Evolutionary conservation across 2,888 invertebrate species (phyloP).

Genomic region (Drosophila gaucha): DNA sequence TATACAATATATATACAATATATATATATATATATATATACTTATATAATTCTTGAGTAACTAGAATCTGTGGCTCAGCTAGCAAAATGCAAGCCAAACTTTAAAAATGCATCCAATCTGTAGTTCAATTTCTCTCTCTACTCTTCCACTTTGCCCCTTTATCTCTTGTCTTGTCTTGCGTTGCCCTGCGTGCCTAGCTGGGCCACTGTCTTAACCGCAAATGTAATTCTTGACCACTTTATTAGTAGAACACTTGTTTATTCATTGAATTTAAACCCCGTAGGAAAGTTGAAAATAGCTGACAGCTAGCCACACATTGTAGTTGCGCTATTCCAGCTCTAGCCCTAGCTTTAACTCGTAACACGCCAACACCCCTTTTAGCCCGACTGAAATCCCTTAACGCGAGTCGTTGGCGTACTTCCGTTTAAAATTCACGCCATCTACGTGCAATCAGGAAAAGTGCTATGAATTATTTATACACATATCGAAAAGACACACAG

Average conservation of each 20-base stretch:
- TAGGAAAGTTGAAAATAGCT: slow-evolving; percentile 27
- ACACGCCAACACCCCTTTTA: background rate
- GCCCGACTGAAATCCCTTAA: slow-evolving; percentile 8
- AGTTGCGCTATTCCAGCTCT: slow-evolving; percentile 19
- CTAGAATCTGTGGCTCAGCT: slow-evolving; percentile 16
- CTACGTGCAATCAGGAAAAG: slow-evolving; percentile 78
- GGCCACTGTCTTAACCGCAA: slow-evolving; percentile 26
- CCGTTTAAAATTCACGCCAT: slow-evolving; percentile 74
- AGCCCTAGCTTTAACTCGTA: background rate
- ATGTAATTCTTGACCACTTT: slow-evolving; percentile 57
- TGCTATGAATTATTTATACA: slow-evolving; percentile 72
- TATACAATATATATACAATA: slow-evolving; percentile 10
- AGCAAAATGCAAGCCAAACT: slow-evolving; percentile 24
- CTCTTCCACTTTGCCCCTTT: slow-evolving; percentile 10
- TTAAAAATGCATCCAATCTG: slow-evolving; percentile 43
- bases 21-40: slow-evolving; percentile 15
- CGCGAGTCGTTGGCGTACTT: slow-evolving; percentile 47
- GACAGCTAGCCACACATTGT: slow-evolving; percentile 38
- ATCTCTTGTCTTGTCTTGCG: slow-evolving; percentile 20
- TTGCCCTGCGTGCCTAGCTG: slow-evolving; percentile 20
- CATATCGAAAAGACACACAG: slow-evolving; percentile 38
- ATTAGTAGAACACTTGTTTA: slow-evolving; percentile 64
- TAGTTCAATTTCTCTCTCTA: slow-evolving; percentile 21
- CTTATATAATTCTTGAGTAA: background rate
- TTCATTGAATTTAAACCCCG: slow-evolving; percentile 57